A percentile compares a stretch with the other conserved stretches of the same genome.
These are phyloP conservation scores for Apomyelois bistriatella DNA, from an alignment of 2,888 invertebrate species.

Conservation along the genomic window DNA sequence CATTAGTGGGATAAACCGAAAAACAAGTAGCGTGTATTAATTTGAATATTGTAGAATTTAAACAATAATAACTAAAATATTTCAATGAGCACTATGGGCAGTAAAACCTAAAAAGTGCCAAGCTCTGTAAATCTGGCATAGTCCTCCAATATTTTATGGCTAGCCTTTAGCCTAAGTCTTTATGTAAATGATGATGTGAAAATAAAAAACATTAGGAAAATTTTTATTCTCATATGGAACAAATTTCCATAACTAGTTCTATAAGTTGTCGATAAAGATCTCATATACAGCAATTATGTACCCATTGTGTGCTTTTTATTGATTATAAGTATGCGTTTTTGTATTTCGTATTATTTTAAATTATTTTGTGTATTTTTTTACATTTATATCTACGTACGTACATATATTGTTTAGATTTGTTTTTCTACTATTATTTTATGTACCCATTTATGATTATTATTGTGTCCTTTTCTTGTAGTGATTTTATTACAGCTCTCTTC, in stretches of 20 bases:
- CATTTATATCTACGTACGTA: conserved; percentile 18
- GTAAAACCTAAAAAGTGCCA: too few species aligned
- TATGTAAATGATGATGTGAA: too few species aligned
- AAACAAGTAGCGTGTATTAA: too few species aligned
- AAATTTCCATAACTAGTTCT: not conserved
- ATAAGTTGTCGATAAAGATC: not conserved
- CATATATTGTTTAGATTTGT: conserved; percentile 13
- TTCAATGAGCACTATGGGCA: too few species aligned
- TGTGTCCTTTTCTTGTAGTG: conserved; percentile 18
- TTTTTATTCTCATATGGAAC: too few species aligned
- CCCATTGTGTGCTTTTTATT: conserved; percentile 17
- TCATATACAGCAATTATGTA: not conserved
- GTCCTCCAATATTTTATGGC: too few species aligned
- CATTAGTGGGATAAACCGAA: too few species aligned
- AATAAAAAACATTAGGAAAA: too few species aligned
- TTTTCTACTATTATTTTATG: conserved; percentile 15
- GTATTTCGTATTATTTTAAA: conserved; percentile 4
- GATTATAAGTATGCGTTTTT: conserved; percentile 16
- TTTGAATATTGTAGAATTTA: too few species aligned
- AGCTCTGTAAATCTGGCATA: too few species aligned
- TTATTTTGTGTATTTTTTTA: conserved; percentile 20
- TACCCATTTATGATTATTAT: conserved; percentile 23
- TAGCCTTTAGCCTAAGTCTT: too few species aligned
- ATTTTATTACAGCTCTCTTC: conserved; percentile 27
- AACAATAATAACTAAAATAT: too few species aligned